phyloP scores from a whole-genome alignment of 2,113 vertebrate species.

The Spheniscus mendiculus region DNA sequence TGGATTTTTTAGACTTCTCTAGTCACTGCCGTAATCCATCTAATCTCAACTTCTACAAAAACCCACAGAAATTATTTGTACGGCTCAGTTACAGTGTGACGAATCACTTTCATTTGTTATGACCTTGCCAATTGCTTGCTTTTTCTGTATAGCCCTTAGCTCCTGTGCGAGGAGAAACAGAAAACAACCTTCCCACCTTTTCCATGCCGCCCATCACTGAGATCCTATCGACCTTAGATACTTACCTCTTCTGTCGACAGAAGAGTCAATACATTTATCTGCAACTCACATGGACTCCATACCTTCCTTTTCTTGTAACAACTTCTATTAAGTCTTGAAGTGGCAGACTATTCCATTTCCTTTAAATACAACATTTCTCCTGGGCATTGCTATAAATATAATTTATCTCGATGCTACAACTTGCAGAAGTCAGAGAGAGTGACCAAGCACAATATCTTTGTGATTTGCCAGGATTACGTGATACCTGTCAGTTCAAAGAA shows the following conservation, averaged over 20 bases:
- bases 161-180: background rate
- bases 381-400: background rate
- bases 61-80: background rate
- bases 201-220: background rate
- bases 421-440: background rate
- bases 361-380: background rate
- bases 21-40: background rate
- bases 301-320: background rate
- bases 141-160: background rate
- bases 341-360: background rate
- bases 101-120: background rate
- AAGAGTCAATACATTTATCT: background rate
- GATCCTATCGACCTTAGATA: background rate
- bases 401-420: background rate
- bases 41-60: background rate
- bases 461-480: background rate
- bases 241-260: background rate
- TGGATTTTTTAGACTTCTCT: background rate
- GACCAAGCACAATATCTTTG: background rate
- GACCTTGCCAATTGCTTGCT: background rate
- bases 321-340: background rate
- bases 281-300: background rate
- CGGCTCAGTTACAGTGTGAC: background rate
- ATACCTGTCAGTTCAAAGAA: background rate
- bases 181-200: background rate